Conservation (phyloP, 2,797 vertebrate genomes). For the Syngnathus acus region DNA sequence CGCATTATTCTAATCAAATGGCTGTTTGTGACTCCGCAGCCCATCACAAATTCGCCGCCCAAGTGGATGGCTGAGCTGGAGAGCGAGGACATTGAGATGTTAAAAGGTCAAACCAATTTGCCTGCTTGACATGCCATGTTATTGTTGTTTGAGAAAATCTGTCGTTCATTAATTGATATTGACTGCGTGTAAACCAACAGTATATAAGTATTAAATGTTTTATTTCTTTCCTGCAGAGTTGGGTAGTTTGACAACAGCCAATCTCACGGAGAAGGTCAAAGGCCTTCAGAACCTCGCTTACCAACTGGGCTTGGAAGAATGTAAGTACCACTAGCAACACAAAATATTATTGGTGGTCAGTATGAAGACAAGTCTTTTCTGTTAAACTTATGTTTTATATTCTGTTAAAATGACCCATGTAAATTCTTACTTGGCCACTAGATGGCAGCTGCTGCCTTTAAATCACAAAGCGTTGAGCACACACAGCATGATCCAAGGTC, state of each 20-base stretch:
- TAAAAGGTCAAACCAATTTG: slow-evolving; percentile 76
- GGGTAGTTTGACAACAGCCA: slow-evolving; percentile 94
- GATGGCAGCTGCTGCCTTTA: slow-evolving; percentile 54
- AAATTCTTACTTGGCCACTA: slow-evolving; percentile 47
- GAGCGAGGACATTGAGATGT: slow-evolving; percentile 96
- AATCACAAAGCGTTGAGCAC: neutral
- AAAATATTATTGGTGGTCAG: neutral
- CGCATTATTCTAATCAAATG: slow-evolving; percentile 6
- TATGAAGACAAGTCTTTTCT: neutral
- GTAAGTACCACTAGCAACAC: slow-evolving; percentile 75
- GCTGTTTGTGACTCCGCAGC: slow-evolving; percentile 65
- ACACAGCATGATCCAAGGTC: neutral
- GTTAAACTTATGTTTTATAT: neutral
- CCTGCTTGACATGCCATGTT: too few species aligned
- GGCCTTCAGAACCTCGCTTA: slow-evolving; percentile 96
- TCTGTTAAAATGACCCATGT: too few species aligned
- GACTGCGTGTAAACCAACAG: neutral
- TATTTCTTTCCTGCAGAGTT: slow-evolving; percentile 72
- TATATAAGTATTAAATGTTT: slow-evolving; percentile 1
- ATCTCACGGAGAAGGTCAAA: slow-evolving; percentile 98
- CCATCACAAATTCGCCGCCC: slow-evolving; percentile 89
- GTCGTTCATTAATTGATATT: neutral
- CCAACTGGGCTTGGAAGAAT: slow-evolving; percentile 95
- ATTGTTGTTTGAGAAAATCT: neutral
- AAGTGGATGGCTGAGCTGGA: slow-evolving; percentile 99